Conservation (phyloP, 1,140 invertebrate genomes). For the Procambarus virginalis region DNA sequence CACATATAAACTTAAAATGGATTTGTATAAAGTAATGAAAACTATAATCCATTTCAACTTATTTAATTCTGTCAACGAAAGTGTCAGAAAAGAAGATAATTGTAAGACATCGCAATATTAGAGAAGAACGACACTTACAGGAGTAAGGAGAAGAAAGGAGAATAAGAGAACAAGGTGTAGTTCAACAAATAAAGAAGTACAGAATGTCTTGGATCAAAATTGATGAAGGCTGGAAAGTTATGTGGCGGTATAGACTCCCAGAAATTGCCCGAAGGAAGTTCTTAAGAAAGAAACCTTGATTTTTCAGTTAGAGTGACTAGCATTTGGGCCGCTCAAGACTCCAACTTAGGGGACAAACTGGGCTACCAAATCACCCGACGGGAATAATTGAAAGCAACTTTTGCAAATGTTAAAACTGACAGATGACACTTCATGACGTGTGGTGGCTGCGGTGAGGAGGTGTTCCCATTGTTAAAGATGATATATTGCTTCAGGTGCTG, state of each 20-base stretch:
- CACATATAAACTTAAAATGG: not conserved
- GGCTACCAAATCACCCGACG: not conserved
- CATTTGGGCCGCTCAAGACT: not conserved
- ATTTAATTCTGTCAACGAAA: too few species aligned
- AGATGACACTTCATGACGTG: not conserved
- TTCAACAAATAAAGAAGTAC: not conserved
- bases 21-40: too few species aligned
- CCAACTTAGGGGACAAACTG: not conserved
- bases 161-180: not conserved
- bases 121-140: too few species aligned
- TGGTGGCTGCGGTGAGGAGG: not conserved
- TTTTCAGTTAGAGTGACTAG: not conserved
- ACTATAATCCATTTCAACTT: too few species aligned
- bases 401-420: not conserved
- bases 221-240: not conserved
- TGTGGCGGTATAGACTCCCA: not conserved
- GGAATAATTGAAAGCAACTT: not conserved
- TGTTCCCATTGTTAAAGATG: not conserved
- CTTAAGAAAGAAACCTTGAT: not conserved
- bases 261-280: not conserved
- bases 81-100: too few species aligned
- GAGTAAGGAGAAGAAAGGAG: not conserved
- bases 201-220: not conserved
- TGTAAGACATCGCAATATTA: too few species aligned
- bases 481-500: not conserved